These are phyloP conservation scores for Anoplophora glabripennis DNA, from an alignment of 1,140 invertebrate species.

Conservation along the genomic window DNA sequence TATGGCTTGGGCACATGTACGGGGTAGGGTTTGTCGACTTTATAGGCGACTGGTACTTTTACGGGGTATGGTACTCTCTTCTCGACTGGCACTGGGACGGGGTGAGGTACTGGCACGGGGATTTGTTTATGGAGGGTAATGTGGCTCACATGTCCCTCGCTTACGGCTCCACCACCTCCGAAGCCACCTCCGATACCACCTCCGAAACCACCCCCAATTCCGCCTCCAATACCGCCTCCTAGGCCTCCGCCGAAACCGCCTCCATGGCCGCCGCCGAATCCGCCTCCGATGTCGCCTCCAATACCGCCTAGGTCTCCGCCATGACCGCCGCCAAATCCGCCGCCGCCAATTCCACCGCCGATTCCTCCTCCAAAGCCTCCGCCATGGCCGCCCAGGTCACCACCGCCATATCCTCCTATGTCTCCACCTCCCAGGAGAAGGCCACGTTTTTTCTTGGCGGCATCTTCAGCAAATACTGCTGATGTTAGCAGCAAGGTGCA, in stretches of 20 bases:
- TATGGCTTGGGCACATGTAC: conserved; percentile 42
- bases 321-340: conserved; percentile 13
- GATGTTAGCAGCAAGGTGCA: conserved; percentile 32
- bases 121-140: conserved; percentile 38
- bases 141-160: conserved; percentile 32
- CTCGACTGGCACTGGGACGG: conserved; percentile 45
- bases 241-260: conserved; percentile 15
- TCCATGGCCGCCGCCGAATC: conserved; percentile 20
- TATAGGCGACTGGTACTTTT: conserved; percentile 41
- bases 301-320: conserved; percentile 16
- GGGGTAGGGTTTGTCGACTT: conserved; percentile 41
- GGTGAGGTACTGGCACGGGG: conserved; percentile 37
- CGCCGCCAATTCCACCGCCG: neutral
- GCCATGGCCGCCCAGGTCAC: conserved; percentile 12
- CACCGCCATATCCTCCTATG: conserved; percentile 24
- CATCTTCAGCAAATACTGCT: conserved; percentile 17
- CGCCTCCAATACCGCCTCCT: conserved; percentile 14
- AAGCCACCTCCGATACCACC: conserved; percentile 13
- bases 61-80: conserved; percentile 44
- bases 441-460: conserved; percentile 21
- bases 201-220: conserved; percentile 11
- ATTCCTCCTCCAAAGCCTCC: conserved; percentile 14
- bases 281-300: conserved; percentile 19
- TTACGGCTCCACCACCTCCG: conserved; percentile 13
- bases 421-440: conserved; percentile 22